Conservation (phyloP, 2,113 vertebrate genomes). For the Cyanoderma ruficeps region DNA sequence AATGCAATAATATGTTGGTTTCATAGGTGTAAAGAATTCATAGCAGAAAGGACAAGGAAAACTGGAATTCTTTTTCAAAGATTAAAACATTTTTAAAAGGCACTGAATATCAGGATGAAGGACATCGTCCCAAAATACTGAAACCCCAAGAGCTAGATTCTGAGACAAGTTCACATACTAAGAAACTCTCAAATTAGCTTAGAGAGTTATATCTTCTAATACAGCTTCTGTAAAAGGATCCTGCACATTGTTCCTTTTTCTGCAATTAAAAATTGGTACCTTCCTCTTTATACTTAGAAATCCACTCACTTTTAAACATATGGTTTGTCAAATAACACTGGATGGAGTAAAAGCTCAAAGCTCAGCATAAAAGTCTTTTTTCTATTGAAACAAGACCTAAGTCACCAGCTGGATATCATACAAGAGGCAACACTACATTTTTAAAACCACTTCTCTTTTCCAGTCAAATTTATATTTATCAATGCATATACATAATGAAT, state of each 20-base stretch:
- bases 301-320: neutral
- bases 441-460: neutral
- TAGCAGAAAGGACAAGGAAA: neutral
- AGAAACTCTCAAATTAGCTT: neutral
- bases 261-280: neutral
- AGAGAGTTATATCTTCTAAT: neutral
- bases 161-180: neutral
- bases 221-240: neutral
- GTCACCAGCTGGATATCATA: neutral
- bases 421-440: neutral
- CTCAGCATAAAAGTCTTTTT: neutral
- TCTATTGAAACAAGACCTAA: neutral
- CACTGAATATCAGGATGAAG: neutral
- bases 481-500: slow-evolving; percentile 21
- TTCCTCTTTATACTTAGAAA: neutral
- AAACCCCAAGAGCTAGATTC: neutral
- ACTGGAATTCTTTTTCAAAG: neutral
- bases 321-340: neutral
- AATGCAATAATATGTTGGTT: neutral
- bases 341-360: neutral
- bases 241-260: rapidly evolving
- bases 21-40: neutral
- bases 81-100: neutral
- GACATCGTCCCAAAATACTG: neutral
- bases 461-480: slow-evolving; percentile 24